phyloP scores from a whole-genome alignment of 2,888 invertebrate genomes.

The Stictocephala bisonia region DNA sequence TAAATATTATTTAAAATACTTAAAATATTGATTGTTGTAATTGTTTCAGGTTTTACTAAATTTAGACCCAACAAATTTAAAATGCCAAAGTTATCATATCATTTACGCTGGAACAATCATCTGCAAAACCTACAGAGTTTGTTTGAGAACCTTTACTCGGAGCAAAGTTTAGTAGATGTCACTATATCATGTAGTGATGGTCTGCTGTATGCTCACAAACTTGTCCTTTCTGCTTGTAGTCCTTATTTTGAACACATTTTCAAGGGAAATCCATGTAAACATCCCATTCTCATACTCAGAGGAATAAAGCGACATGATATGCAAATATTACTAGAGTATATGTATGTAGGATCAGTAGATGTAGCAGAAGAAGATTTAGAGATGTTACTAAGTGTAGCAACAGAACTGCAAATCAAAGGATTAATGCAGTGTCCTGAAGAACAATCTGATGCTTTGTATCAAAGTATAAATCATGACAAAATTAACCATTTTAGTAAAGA shows the following conservation, averaged over 20 bases:
- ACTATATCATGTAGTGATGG: conserved; percentile 79
- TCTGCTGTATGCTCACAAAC: conserved; percentile 76
- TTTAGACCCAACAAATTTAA: not conserved
- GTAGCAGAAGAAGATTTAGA: conserved; percentile 73
- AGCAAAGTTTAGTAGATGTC: conserved; percentile 76
- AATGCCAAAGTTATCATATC: conserved; percentile 69
- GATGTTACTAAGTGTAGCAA: conserved; percentile 74
- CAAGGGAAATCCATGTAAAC: conserved; percentile 79
- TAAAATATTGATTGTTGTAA: not conserved
- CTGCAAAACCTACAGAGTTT: conserved; percentile 77
- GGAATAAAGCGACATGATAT: conserved; percentile 73
- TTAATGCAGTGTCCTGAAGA: conserved; percentile 49
- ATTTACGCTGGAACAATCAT: conserved; percentile 79
- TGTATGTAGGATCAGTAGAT: conserved; percentile 78
- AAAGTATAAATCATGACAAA: no score
- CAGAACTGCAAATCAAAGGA: conserved; percentile 74
- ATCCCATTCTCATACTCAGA: conserved; percentile 78
- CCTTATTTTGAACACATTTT: conserved; percentile 82
- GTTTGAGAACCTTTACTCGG: conserved; percentile 76
- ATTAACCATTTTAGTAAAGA: no score
- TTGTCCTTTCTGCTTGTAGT: conserved; percentile 80
- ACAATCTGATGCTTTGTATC: not conserved
- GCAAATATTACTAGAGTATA: conserved; percentile 75
- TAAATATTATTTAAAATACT: not conserved
- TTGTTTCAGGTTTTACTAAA: not conserved